These are phyloP conservation scores for Gymnogyps californianus DNA, from an alignment of 2,113 vertebrate species.

Conservation along the genomic window DNA sequence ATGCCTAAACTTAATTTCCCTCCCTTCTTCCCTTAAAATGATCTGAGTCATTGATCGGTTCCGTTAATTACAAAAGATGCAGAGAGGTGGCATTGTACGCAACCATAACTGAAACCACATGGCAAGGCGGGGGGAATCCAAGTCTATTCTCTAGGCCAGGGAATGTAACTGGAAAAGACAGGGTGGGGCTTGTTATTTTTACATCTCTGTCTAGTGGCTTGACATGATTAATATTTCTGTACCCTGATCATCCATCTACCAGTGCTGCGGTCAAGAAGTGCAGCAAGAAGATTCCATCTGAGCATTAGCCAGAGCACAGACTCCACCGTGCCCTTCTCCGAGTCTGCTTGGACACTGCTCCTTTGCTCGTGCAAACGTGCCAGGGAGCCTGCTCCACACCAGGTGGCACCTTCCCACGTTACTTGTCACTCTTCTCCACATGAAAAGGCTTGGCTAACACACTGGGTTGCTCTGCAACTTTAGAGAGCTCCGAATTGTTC, in stretches of 20 bases:
- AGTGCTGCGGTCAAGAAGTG: not conserved
- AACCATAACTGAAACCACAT: not conserved
- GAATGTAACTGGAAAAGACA: not conserved
- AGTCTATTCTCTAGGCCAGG: not conserved
- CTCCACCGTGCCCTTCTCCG: not conserved
- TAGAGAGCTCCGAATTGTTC: not conserved
- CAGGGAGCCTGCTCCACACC: not conserved
- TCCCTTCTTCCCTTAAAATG: not conserved
- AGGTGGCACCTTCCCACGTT: not conserved
- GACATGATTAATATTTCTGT: not conserved
- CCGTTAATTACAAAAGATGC: not conserved
- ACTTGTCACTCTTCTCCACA: not conserved
- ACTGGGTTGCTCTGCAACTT: not conserved
- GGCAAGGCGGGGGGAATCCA: not conserved
- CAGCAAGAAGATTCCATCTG: not conserved
- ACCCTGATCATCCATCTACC: not conserved
- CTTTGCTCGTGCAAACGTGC: accelerated
- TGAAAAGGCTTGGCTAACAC: not conserved
- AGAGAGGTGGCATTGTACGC: not conserved
- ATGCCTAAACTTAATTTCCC: not conserved
- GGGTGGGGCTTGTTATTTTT: not conserved
- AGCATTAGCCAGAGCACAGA: not conserved
- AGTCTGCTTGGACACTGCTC: not conserved
- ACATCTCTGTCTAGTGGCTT: not conserved
- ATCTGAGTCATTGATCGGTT: not conserved